Base-by-base conservation (phyloP, 2,797 vertebrate genomes). In the Hyperoplus immaculatus region DNA sequence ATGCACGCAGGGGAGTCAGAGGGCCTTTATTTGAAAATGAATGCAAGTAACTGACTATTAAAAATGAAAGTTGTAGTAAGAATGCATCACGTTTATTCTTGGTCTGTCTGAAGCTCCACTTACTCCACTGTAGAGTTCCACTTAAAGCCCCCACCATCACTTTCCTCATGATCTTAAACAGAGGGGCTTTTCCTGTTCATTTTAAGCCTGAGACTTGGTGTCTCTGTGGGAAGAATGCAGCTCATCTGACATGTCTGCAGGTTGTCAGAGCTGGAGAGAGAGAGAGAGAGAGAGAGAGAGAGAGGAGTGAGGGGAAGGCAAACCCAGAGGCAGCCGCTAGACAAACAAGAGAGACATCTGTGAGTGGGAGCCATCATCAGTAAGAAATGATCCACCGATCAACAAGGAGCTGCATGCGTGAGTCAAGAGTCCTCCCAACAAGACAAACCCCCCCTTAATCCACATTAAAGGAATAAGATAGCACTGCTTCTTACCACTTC, bases 241-340 rank as follows among this genome's bases (percentile, higher is more conserved):
- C 96, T 96, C 95, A 94, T 97, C 96, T 96, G 94, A 97, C 94
- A 95, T 97, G 96, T 98, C 97, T 96, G 95, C 97, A 97, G 96
- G 96, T 97, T 97, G 97, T 97, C 97, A 98, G 95, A 96, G 94
- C 94, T 92, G 50, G 75, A 29, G 29, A 29, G 29, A 29, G 29
- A 29, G 29, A 29, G 29, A 29, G 29, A 29, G 29, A 29, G 29
- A 29, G 29, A 29, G 92, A 54, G 75, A 78, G 68, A 47, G 70
- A 81, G 77, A 75, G 53, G 46, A 71, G 42, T 90, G 92, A 72
- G 95, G 94, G 93, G 91, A 91, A 94, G 93, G 94, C 93, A 86
- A 95, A 95, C 94, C 93, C 63, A 3, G 81, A 75, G 93, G 93
- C 95, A 95, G 94, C 93, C 94, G 94, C 93, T 91, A 78, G 95